phyloP scores from a whole-genome alignment of 2,113 vertebrate genomes.

The Sphaerodactylus townsendi region DNA sequence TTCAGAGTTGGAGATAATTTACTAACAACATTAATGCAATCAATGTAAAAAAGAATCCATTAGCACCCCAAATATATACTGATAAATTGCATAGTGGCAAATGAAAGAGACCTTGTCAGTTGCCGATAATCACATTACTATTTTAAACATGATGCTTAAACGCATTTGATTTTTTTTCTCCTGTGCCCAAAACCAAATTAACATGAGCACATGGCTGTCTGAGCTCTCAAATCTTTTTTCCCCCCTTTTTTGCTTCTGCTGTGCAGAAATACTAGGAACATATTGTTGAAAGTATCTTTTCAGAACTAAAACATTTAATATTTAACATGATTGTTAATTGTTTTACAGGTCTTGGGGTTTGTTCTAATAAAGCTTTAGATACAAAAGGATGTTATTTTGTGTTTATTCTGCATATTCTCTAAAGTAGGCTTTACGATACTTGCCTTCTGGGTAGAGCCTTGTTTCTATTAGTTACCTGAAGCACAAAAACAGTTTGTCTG shows the following conservation, averaged over 20 bases:
- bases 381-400: slow-evolving; percentile 34
- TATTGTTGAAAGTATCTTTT: slow-evolving; percentile 63
- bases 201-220: slow-evolving; percentile 41
- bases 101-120: slow-evolving; percentile 36
- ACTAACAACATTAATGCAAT: slow-evolving; percentile 41
- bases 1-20: slow-evolving; percentile 49
- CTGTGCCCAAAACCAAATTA: slow-evolving; percentile 68
- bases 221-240: slow-evolving; percentile 57
- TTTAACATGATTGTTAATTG: slow-evolving; percentile 65
- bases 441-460: not conserved
- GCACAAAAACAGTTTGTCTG: not conserved
- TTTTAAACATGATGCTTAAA: slow-evolving; percentile 43
- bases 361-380: slow-evolving; percentile 80
- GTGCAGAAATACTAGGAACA: slow-evolving; percentile 72
- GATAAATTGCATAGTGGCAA: slow-evolving; percentile 32
- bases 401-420: slow-evolving; percentile 11
- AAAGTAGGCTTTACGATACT: not conserved
- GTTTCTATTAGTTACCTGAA: not conserved
- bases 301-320: slow-evolving; percentile 69
- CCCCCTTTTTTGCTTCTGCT: slow-evolving; percentile 73
- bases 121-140: slow-evolving; percentile 41
- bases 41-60: not conserved
- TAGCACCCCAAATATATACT: slow-evolving; percentile 10
- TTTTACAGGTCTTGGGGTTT: slow-evolving; percentile 65
- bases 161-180: not conserved